phyloP scores from a whole-genome alignment of 1,140 invertebrate genomes.

The Solenopsis fugax region DNA sequence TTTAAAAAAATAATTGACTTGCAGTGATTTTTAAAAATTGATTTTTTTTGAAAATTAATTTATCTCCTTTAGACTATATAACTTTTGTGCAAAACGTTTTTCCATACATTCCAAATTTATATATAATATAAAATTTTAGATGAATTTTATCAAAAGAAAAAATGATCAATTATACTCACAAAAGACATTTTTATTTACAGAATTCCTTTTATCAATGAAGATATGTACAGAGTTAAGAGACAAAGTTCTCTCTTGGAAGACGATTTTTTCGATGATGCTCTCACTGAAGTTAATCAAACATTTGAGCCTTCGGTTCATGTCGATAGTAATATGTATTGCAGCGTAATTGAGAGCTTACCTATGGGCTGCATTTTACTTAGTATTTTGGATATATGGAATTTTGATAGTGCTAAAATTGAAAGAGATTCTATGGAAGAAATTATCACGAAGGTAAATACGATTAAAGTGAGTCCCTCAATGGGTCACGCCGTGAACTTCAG shows the following conservation, averaged over 20 bases:
- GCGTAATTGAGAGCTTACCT: conserved; percentile 87
- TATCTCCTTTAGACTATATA: too few species aligned
- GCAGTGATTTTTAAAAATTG: too few species aligned
- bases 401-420: conserved; percentile 87
- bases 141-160: background rate
- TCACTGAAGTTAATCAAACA: conserved; percentile 71
- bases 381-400: conserved; percentile 91
- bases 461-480: conserved; percentile 88
- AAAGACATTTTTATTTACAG: conserved; percentile 70
- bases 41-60: too few species aligned
- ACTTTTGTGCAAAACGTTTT: too few species aligned
- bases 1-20: too few species aligned
- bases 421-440: conserved; percentile 89
- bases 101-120: too few species aligned
- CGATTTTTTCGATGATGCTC: conserved; percentile 82
- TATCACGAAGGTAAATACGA: conserved; percentile 88
- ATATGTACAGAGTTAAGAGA: conserved; percentile 71
- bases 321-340: conserved; percentile 87
- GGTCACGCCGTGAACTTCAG: conserved; percentile 90
- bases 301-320: conserved; percentile 88
- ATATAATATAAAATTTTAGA: conserved; percentile 19
- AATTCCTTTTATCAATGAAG: conserved; percentile 81
- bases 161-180: background rate
- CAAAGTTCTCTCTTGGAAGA: conserved; percentile 71
- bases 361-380: conserved; percentile 89